These are phyloP conservation scores for Poecilus cupreus DNA, from an alignment of 2,888 invertebrate genomes.

Conservation along the genomic window DNA sequence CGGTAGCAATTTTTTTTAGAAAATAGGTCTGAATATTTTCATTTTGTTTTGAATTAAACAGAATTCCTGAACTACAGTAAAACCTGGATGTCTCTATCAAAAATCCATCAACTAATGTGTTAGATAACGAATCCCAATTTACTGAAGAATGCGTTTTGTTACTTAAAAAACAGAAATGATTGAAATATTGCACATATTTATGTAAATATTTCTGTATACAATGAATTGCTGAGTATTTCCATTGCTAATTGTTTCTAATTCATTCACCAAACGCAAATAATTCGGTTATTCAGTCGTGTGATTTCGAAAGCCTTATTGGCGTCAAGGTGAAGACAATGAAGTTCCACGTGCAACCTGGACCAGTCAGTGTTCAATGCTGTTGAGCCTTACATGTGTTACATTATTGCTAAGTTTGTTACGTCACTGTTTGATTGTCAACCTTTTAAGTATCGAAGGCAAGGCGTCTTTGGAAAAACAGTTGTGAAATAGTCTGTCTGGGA, in stretches of 20 bases:
- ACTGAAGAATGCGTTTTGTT: neutral
- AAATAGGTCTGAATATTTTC: too few species aligned
- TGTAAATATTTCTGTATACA: neutral
- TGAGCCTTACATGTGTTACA: slow-evolving; percentile 1
- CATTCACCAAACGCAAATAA: slow-evolving; percentile 9
- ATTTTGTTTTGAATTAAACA: too few species aligned
- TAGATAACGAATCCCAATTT: neutral
- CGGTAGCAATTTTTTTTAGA: too few species aligned
- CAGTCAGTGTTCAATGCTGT: slow-evolving; percentile 3
- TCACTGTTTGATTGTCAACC: slow-evolving; percentile 26
- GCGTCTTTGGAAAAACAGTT: slow-evolving; percentile 37
- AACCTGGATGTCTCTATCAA: neutral
- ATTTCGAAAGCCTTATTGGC: slow-evolving; percentile 20
- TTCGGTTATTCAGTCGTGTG: neutral
- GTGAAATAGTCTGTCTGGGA: neutral
- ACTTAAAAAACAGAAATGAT: neutral
- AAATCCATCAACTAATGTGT: neutral
- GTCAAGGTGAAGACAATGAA: slow-evolving; percentile 47
- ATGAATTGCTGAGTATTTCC: neutral
- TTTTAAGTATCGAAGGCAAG: slow-evolving; percentile 27
- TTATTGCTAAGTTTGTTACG: slow-evolving; percentile 9
- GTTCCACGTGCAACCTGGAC: neutral
- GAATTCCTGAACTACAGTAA: neutral
- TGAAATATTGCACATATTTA: neutral
- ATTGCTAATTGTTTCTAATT: neutral